Evolutionary conservation across 2,797 vertebrate species (phyloP), one percentile per base, ranked within the genome.

Genomic region (Pseudomugil gertrudae): DNA sequence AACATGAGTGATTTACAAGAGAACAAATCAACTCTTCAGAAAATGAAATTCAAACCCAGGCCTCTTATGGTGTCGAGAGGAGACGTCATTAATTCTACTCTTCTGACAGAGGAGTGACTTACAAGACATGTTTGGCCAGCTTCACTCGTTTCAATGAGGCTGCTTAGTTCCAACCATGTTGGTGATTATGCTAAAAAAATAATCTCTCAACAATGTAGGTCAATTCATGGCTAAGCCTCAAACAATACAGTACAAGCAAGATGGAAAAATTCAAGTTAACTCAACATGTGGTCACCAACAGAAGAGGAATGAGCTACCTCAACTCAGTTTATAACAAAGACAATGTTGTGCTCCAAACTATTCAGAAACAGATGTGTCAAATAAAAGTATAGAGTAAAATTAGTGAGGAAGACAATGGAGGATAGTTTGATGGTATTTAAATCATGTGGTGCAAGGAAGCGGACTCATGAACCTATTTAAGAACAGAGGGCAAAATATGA

Each of bases 101-200:
- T 48, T 69, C 29, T 69, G 11, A 59, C 77, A 57, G 4, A 76
- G 51, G 62, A 84, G 66, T 78, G 74, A 73, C 81, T 81, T 66
- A 80, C 83, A 62, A 57, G 72, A 88, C 90, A 86, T 84, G 90
- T 88, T 88, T 47, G 70, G 64, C 91, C 75, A 81, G 92, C 85
- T 90, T 72, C 65, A 74, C 87, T 59, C 30, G 85, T 89, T 89
- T 85, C 65, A 81, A 54, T 73, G 55, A 62, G 56, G 54, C 33
- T 55, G 74, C 52, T 62, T 58, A 55, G 45, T 55, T 19, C 57
- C 66, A 58, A 50, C 30, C 27, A 61, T 58, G 65, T 75, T 71
- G 68, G 45, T 45, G 59, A 80, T 69, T 61, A 56, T 50, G 59
- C 74, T 65, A 58, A 78, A 76, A 78, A 74, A 84, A 74, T 69